Percentiles rank a stretch among this genome's conserved stretches.
Conservation (phyloP, 1,140 invertebrate species). For the Drosophila santomea region DNA sequence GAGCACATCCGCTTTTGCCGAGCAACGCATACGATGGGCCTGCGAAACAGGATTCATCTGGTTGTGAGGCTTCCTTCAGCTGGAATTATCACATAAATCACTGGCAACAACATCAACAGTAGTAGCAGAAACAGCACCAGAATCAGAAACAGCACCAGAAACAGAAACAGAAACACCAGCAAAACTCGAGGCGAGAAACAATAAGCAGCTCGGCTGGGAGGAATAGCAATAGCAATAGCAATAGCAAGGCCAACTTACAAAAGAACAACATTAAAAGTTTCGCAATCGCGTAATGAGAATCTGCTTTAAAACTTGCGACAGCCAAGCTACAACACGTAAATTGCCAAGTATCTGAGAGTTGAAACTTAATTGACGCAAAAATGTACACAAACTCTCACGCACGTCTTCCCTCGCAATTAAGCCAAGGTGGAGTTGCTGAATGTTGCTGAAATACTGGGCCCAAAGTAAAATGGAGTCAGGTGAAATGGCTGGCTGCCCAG, state of each 20-base stretch:
- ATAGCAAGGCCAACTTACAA: slow-evolving; percentile 72
- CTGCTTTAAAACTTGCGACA: slow-evolving; percentile 83
- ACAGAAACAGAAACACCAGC: slow-evolving; percentile 9
- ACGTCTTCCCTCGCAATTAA: slow-evolving; percentile 77
- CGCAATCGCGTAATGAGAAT: slow-evolving; percentile 83
- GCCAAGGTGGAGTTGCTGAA: slow-evolving; percentile 20
- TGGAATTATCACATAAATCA: slow-evolving; percentile 83
- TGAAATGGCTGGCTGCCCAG: slow-evolving; percentile 17
- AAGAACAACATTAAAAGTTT: slow-evolving; percentile 84
- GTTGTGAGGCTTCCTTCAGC: slow-evolving; percentile 39
- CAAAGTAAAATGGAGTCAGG: neutral
- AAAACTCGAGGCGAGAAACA: slow-evolving; percentile 46
- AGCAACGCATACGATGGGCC: slow-evolving; percentile 66
- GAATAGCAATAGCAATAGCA: slow-evolving; percentile 1
- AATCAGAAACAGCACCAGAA: slow-evolving; percentile 14
- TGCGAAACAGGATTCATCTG: neutral
- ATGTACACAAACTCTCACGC: slow-evolving; percentile 72
- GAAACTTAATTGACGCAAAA: slow-evolving; percentile 82
- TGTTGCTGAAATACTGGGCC: neutral
- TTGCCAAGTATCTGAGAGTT: slow-evolving; percentile 69
- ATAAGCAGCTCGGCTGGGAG: slow-evolving; percentile 23
- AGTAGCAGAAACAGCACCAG: slow-evolving; percentile 25
- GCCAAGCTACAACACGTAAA: slow-evolving; percentile 58
- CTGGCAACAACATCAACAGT: slow-evolving; percentile 21
- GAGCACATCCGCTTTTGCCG: slow-evolving; percentile 67